Percentiles rank a stretch among this genome's conserved stretches.
Evolutionary conservation across 2,797 vertebrate species (phyloP).

Genomic region (Chiroxiphia lanceolata): DNA sequence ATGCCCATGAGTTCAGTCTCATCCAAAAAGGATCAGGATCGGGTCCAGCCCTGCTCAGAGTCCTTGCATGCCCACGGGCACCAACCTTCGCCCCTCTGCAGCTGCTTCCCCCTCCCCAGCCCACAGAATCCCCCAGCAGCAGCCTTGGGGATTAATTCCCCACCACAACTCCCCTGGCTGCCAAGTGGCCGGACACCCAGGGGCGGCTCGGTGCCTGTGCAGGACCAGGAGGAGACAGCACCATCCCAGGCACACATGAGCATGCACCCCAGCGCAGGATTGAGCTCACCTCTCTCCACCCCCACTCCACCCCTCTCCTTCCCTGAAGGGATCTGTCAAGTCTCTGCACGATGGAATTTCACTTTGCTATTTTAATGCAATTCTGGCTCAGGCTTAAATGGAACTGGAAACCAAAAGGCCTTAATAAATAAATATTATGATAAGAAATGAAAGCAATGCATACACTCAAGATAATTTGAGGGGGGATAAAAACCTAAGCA

Average conservation of each 20-base stretch:
- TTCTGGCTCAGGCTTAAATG: constrained; percentile 81
- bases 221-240: neutral
- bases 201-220: neutral
- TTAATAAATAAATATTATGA: constrained; percentile 86
- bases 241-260: neutral
- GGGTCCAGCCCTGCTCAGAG: neutral
- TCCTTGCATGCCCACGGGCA: accelerated
- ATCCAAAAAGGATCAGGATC: neutral
- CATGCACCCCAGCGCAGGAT: neutral
- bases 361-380: constrained; percentile 83
- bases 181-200: accelerated
- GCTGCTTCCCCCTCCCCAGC: neutral
- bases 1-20: neutral
- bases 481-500: constrained; percentile 68
- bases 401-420: constrained; percentile 79
- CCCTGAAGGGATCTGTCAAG: constrained; percentile 78
- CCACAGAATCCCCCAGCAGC: accelerated
- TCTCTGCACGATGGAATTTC: constrained; percentile 79
- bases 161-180: accelerated
- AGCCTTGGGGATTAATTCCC: neutral
- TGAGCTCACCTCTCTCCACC: constrained; percentile 66
- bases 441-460: constrained; percentile 82
- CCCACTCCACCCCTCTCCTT: constrained; percentile 65
- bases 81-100: neutral
- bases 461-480: constrained; percentile 71